Conservation (phyloP, 53 echinoderm and acorn worm species). For the Apostichopus leukothele region DNA sequence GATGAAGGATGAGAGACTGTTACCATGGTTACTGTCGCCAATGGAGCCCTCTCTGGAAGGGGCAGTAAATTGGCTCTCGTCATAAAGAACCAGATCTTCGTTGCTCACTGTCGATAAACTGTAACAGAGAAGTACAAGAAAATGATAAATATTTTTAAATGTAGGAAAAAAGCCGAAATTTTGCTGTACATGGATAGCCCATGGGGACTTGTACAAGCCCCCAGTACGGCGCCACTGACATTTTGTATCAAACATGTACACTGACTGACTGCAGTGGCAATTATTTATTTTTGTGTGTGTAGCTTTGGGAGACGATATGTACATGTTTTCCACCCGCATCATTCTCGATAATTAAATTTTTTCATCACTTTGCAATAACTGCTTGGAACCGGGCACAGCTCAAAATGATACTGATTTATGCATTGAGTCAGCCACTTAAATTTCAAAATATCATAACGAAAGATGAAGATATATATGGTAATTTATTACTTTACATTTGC, state of each 20-base stretch:
- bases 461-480: not conserved
- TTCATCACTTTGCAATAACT: not conserved
- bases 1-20: constrained; percentile 53
- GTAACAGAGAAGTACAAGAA: not conserved
- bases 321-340: not conserved
- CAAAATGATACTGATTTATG: not conserved
- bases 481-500: too few relatives aligned
- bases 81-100: constrained; percentile 9
- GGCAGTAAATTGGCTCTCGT: constrained; percentile 59
- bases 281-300: not conserved
- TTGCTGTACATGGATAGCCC: not conserved
- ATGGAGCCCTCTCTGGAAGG: not conserved
- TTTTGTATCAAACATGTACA: not conserved
- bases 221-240: constrained; percentile 14
- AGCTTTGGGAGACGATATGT: not conserved
- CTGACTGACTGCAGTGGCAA: not conserved
- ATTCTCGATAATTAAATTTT: not conserved
- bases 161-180: not conserved
- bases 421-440: not conserved
- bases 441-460: not conserved
- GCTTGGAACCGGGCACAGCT: not conserved
- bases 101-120: constrained; percentile 12
- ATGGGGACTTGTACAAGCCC: not conserved
- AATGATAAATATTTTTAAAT: not conserved
- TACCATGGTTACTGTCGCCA: constrained; percentile 37